Percentiles rank a stretch among this genome's conserved stretches.
These are phyloP conservation scores for Gymnopithys bicolor DNA, from an alignment of 2,797 vertebrate genomes.

Conservation along the genomic window DNA sequence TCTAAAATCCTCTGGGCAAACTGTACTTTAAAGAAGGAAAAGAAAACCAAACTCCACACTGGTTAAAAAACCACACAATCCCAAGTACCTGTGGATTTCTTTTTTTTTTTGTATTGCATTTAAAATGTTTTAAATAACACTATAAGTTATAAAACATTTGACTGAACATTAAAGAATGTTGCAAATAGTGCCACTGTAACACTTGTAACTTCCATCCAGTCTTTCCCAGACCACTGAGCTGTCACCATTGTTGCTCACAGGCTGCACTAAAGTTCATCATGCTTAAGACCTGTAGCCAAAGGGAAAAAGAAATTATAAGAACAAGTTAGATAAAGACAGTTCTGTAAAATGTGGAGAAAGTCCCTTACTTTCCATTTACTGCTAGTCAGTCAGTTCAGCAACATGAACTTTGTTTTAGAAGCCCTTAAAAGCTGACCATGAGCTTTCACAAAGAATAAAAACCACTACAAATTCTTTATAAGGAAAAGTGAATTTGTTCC, in stretches of 20 bases:
- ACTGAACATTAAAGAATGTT: not conserved
- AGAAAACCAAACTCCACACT: not conserved
- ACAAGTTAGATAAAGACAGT: not conserved
- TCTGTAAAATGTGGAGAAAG: not conserved
- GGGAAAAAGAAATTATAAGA: not conserved
- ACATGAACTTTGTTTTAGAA: not conserved
- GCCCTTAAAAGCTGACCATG: not conserved
- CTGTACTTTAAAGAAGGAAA: not conserved
- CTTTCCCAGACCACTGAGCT: not conserved
- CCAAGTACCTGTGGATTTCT: not conserved
- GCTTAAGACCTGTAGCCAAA: conserved; percentile 75
- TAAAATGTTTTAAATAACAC: conserved; percentile 39
- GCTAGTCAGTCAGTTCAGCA: not conserved
- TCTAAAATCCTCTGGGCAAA: not conserved
- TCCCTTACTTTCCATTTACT: not conserved
- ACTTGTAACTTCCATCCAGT: not conserved
- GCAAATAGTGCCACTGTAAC: not conserved
- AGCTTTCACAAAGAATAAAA: not conserved
- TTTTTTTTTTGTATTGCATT: not conserved
- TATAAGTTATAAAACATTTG: conserved; percentile 12
- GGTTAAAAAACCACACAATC: not conserved
- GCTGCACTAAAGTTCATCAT: conserved; percentile 90
- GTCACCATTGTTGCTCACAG: not conserved
- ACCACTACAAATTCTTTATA: not conserved
- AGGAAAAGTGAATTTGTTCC: not conserved